phyloP scores from a whole-genome alignment of 2,888 invertebrate species.

The Xanthostigma xanthostigma region DNA sequence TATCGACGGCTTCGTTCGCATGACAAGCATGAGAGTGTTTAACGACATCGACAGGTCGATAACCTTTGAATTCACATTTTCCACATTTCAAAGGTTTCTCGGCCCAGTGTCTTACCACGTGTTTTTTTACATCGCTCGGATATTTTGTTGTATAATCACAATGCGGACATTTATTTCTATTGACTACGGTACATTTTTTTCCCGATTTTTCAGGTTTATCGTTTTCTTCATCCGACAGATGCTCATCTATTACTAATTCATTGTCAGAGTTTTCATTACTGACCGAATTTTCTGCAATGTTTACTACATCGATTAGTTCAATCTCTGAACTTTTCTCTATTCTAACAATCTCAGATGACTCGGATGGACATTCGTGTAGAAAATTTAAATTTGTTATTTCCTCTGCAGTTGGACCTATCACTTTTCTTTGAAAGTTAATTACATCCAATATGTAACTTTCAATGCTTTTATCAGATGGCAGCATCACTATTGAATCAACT shows the following conservation, averaged over 20 bases:
- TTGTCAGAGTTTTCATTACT: not conserved
- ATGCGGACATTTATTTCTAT: slow-evolving; percentile 20
- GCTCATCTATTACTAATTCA: not conserved
- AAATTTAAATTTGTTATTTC: not conserved
- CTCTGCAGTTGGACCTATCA: slow-evolving; percentile 8
- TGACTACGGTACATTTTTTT: slow-evolving; percentile 4
- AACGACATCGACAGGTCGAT: slow-evolving; percentile 17
- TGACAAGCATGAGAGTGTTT: slow-evolving; percentile 23
- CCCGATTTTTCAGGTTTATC: slow-evolving; percentile 1
- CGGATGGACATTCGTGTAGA: not conserved
- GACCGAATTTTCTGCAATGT: not conserved
- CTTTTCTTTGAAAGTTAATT: slow-evolving; percentile 25
- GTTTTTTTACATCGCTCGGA: slow-evolving; percentile 23
- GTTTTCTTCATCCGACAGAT: not conserved
- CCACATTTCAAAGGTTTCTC: slow-evolving; percentile 30
- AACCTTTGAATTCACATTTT: slow-evolving; percentile 25
- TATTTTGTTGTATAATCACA: slow-evolving; percentile 21
- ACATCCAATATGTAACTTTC: slow-evolving; percentile 37
- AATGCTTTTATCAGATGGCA: slow-evolving; percentile 29
- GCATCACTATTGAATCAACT: slow-evolving; percentile 24
- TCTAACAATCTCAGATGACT: not conserved
- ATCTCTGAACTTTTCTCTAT: too few species aligned
- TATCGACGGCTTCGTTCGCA: not conserved
- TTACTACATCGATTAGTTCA: not conserved
- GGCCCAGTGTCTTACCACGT: slow-evolving; percentile 32